A percentile compares a stretch with the other conserved stretches of the same genome.
Evolutionary conservation across 2,888 invertebrate genomes (phyloP).

Genomic region (Cremastobaeus sp.): DNA sequence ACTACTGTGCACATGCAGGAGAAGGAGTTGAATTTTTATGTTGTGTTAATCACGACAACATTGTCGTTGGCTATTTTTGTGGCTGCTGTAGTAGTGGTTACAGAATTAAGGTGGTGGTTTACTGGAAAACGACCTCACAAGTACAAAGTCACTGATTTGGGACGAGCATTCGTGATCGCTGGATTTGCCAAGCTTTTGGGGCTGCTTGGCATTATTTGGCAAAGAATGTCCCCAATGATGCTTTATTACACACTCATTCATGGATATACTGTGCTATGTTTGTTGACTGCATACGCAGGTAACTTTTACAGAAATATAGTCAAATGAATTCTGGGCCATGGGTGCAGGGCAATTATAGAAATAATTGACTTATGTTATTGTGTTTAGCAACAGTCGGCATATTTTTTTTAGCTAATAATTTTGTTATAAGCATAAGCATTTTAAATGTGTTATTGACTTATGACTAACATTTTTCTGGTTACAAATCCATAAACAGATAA

Average conservation of each 20-base stretch:
- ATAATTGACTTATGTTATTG: too few relatives aligned
- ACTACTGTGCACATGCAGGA: slow-evolving; percentile 53
- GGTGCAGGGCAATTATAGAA: too few relatives aligned
- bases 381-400: too few relatives aligned
- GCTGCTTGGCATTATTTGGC: slow-evolving; percentile 74
- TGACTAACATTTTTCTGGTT: too few relatives aligned
- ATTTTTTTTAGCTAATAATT: too few relatives aligned
- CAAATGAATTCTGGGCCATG: too few relatives aligned
- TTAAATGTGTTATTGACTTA: too few relatives aligned
- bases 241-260: slow-evolving; percentile 80
- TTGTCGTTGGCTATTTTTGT: slow-evolving; percentile 69
- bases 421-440: too few relatives aligned
- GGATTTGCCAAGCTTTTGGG: slow-evolving; percentile 75
- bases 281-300: slow-evolving; percentile 83
- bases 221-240: slow-evolving; percentile 68
- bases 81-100: slow-evolving; percentile 65
- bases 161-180: slow-evolving; percentile 72
- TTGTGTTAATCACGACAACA: slow-evolving; percentile 69
- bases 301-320: too few relatives aligned
- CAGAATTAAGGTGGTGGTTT: slow-evolving; percentile 71
- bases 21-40: slow-evolving; percentile 72
- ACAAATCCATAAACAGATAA: too few relatives aligned
- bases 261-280: slow-evolving; percentile 83
- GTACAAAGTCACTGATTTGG: slow-evolving; percentile 68
- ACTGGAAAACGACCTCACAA: slow-evolving; percentile 63